Conservation (phyloP, 2,113 vertebrate species). For the Clarias magur region DNA sequence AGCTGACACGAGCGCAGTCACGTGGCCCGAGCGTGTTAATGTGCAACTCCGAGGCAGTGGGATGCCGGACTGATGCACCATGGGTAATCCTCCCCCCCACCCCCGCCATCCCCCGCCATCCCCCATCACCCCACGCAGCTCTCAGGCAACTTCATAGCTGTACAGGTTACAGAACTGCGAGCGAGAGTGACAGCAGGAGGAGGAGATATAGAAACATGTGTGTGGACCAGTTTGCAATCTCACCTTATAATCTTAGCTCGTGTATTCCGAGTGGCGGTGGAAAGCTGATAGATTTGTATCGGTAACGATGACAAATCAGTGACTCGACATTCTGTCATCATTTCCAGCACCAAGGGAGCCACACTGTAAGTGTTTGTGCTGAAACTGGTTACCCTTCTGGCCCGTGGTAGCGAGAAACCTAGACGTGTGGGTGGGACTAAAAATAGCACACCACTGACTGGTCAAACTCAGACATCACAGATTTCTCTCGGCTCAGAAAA, state of each 20-base stretch:
- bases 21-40: slow-evolving; percentile 3
- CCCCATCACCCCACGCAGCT: neutral
- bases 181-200: neutral
- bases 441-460: neutral
- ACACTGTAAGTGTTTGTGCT: neutral
- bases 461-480: neutral
- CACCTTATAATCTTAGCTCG: neutral
- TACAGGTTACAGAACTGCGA: slow-evolving; percentile 16
- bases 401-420: neutral
- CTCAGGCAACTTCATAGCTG: neutral
- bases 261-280: neutral
- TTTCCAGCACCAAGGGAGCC: neutral
- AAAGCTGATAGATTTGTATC: slow-evolving; percentile 1
- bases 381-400: neutral
- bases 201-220: neutral
- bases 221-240: neutral
- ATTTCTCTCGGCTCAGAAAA: neutral
- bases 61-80: slow-evolving; percentile 32
- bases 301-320: slow-evolving; percentile 6
- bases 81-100: slow-evolving; percentile 9
- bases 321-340: neutral
- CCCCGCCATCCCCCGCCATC: no score
- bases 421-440: neutral
- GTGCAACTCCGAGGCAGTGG: slow-evolving; percentile 10
- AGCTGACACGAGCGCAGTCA: slow-evolving; percentile 35